Conservation (phyloP, 2,113 vertebrate genomes). For the Menura novaehollandiae region DNA sequence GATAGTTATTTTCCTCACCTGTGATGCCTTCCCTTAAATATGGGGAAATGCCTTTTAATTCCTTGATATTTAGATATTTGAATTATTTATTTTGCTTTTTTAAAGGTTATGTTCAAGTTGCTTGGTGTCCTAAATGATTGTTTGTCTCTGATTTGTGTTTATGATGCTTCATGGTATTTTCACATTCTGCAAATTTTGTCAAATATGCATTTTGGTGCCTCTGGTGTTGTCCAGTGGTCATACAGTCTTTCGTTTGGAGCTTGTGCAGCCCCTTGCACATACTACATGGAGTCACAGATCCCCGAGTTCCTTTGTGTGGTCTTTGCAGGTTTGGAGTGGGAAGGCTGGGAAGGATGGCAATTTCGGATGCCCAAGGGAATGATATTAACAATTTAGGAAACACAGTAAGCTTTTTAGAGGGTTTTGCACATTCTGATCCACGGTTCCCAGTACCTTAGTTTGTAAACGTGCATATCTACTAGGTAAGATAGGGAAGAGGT, state of each 20-base stretch:
- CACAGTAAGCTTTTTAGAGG: not conserved
- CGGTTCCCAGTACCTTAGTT: not conserved
- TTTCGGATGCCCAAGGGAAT: not conserved
- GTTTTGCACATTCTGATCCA: not conserved
- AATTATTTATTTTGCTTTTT: slow-evolving; percentile 48
- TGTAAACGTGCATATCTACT: not conserved
- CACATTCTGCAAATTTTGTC: not conserved
- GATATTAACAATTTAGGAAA: not conserved
- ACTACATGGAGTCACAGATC: not conserved
- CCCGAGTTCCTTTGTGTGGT: not conserved
- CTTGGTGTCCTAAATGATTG: not conserved
- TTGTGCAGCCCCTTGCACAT: not conserved
- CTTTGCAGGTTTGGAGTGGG: not conserved
- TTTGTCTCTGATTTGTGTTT: slow-evolving; percentile 22
- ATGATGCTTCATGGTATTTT: not conserved
- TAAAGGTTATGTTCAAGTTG: not conserved
- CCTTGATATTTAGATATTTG: slow-evolving; percentile 35
- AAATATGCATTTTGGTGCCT: slow-evolving; percentile 13
- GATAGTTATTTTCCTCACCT: slow-evolving; percentile 1
- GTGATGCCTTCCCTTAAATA: slow-evolving; percentile 47
- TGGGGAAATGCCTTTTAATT: slow-evolving; percentile 38
- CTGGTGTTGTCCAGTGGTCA: not conserved
- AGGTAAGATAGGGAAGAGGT: not conserved
- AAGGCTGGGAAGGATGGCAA: not conserved
- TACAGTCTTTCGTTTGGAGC: not conserved